A percentile compares a stretch with the other conserved stretches of the same genome.
Evolutionary conservation across 2,888 invertebrate genomes (phyloP).

Genomic region (Leucoma salicis): DNA sequence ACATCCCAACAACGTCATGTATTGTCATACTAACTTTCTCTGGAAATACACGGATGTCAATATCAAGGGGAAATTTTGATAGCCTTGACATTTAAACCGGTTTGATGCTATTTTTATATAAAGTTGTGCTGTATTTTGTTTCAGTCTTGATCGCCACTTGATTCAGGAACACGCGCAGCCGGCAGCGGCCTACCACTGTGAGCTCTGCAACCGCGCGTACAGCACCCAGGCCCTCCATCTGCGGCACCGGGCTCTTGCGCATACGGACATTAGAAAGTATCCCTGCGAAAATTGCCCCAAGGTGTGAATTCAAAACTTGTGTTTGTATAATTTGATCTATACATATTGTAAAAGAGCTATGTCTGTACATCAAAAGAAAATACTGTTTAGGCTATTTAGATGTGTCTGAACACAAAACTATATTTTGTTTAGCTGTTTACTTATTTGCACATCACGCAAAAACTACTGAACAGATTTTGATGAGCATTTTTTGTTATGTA

Average conservation of each 20-base stretch:
- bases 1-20: conserved; percentile 27
- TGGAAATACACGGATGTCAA: conserved; percentile 37
- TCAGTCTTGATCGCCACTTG: conserved; percentile 92
- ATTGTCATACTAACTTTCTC: conserved; percentile 34
- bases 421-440: no score
- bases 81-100: conserved; percentile 34
- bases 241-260: conserved; percentile 90
- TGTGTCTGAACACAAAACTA: no score
- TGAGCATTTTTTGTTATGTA: no score
- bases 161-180: conserved; percentile 90
- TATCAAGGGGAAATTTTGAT: conserved; percentile 39
- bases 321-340: conserved; percentile 4
- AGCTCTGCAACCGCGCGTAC: conserved; percentile 91
- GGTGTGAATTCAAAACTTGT: conserved; percentile 72
- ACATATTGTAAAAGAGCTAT: no score
- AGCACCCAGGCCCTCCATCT: conserved; percentile 90
- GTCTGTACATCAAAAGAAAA: no score
- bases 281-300: conserved; percentile 96
- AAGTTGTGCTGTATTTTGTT: conserved; percentile 50
- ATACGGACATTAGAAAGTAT: conserved; percentile 92
- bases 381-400: no score
- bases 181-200: conserved; percentile 90
- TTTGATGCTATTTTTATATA: conserved; percentile 32
- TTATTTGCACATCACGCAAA: no score
- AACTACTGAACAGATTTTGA: no score